Percentiles rank a stretch among this genome's conserved stretches.
phyloP scores from a whole-genome alignment of 2,888 invertebrate species.

The Spodoptera littoralis region DNA sequence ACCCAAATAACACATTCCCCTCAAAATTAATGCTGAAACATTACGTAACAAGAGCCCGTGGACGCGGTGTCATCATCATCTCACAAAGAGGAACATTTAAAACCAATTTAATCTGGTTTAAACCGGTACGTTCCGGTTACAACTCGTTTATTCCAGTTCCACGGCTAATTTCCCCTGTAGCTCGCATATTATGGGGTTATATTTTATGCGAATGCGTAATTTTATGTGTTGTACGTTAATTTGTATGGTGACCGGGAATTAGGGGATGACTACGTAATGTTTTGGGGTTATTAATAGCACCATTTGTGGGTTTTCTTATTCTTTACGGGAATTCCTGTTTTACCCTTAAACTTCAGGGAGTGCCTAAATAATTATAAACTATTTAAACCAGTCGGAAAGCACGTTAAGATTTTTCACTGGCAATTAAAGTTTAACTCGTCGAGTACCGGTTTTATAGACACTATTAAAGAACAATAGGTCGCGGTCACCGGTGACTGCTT shows the following conservation, averaged over 20 bases:
- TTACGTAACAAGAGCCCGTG: constrained; percentile 20
- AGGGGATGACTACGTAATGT: constrained; percentile 1
- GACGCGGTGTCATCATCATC: constrained; percentile 21
- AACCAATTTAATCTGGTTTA: constrained; percentile 42
- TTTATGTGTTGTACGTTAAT: constrained; percentile 32
- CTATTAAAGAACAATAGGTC: no score
- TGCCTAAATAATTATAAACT: no score
- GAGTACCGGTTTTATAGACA: no score
- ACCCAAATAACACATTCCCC: background rate
- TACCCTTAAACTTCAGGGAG: no score
- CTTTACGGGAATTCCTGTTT: no score
- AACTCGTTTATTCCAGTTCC: constrained; percentile 45
- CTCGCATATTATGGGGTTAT: constrained; percentile 26
- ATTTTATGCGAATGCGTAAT: constrained; percentile 30
- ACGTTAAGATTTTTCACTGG: no score
- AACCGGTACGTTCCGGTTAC: constrained; percentile 38
- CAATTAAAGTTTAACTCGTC: no score
- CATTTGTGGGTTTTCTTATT: no score
- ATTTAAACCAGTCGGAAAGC: no score
- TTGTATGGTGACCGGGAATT: constrained; percentile 16
- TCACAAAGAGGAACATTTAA: constrained; percentile 44
- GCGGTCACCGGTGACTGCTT: no score
- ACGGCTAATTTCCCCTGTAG: constrained; percentile 35
- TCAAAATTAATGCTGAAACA: constrained; percentile 20
- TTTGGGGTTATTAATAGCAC: background rate